Base-by-base conservation (phyloP, 2,113 vertebrate species). In the Callipepla californica region DNA sequence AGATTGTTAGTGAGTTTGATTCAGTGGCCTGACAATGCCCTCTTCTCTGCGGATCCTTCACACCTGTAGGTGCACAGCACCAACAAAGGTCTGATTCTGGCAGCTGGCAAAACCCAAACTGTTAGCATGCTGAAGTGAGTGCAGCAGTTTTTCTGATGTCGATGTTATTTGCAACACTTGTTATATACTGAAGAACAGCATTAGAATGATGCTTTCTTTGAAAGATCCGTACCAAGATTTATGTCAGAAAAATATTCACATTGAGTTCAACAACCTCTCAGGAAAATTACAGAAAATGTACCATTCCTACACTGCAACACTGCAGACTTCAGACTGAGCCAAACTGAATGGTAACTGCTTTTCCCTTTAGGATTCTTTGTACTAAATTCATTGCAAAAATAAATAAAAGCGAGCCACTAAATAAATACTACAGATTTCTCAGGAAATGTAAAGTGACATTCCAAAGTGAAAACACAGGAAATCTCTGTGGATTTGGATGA, bases 51-150 rank as follows among this genome's bases (percentile, higher is more conserved):
- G 58, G 76, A 67, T 68, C 82, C 88, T 85, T 90, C 3, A 12
- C 97, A 97, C 97, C 96, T 97, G 96, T 96, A 96, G 94, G 73
- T 94, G 91, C 80, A 88, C 76, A 94, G 75, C 67, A 28, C 53
- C 73, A 90, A 96, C 47, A 59, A 92, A 92, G 80, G 85, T 94
- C 92, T 96, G 65, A 95, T 97, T 96, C 94, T 96, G 53, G 18
- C 59, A 84, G 25, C 50, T 67, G 67, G 78, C 55, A 80, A 91
- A 91, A 92, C 87, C 82, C 88, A 67, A 83, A 84, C 70, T 61
- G 58, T 86, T 82, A 94, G 92, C 65, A 72, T 88, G 91, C 53
- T 15, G 4, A 59, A 92, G 40, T 36, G 73, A 94, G 38, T 25
- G 57, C 72, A 84, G 70, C n/a, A 32, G 25, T 90, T 93, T 81